Base-by-base conservation (phyloP, 2,888 invertebrate genomes). In the Eupithecia insigniata region DNA sequence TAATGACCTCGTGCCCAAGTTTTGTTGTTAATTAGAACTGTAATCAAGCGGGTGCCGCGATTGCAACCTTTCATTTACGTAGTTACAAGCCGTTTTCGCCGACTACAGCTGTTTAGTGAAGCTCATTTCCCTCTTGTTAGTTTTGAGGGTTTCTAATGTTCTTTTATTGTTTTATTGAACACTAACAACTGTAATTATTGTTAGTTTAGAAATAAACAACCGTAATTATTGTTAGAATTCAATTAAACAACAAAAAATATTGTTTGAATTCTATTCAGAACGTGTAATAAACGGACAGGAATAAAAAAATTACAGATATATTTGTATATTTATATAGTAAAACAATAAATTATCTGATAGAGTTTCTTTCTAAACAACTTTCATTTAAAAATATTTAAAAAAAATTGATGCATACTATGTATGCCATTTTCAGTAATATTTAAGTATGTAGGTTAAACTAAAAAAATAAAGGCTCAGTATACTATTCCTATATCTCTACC, bases 1-100 rank as follows among this genome's bases (percentile, higher is more conserved):
- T 92, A 91, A 92, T 91, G 87, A 88, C 85, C 83, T 80, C 86
- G 87, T 90, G 90, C 83, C 85, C 79, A 90, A 91, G 88, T 90
- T 90, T 84, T 82, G 85, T 84, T 87, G 85, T 86, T 87, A 86
- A 87, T 87, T 85, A 85, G 85, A 82, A 80, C 81, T 83, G 86
- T 86, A 84, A 86, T 85, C 81, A 81, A 82, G 81, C 81, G 82
- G 78, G 75, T 79, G 80, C 75, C 76, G 76, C 82, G 82, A 84
- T 83, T 83, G 82, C 80, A 83, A 81, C 83, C 80, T 84, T 80
- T 84, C 77, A 84, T 85, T 85, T 83, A 82, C 77, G 78, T 82
- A 81, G 76, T 78, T 80, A 82, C 76, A 79, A 78, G 67, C 66
- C 71, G 55, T 70, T 77, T 66, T 70, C 69, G 32, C 66, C 74